Evolutionary conservation across 2,797 vertebrate genomes (phyloP).

Genomic region (Danio tinwini): DNA sequence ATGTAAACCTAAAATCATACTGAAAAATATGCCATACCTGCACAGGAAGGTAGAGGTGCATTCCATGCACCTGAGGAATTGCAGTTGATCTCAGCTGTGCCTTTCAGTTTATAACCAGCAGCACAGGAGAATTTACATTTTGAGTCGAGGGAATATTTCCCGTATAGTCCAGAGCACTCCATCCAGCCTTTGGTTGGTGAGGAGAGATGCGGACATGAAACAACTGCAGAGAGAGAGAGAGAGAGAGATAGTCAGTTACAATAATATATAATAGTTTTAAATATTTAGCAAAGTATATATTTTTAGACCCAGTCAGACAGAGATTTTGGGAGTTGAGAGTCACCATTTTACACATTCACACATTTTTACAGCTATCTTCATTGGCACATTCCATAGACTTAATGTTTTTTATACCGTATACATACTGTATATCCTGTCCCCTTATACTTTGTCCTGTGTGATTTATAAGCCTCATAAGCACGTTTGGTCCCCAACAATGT

Average conservation of each 20-base stretch:
- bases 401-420: too few species aligned
- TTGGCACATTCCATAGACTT: too few species aligned
- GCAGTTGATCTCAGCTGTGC: constrained; percentile 39
- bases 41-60: constrained; percentile 29
- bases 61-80: constrained; percentile 40
- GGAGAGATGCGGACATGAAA: constrained; percentile 10
- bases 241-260: background rate
- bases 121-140: constrained; percentile 37
- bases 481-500: too few species aligned
- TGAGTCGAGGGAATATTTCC: constrained; percentile 36
- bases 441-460: too few species aligned
- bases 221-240: background rate
- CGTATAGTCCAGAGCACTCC: constrained; percentile 30
- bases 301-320: too few species aligned
- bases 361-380: too few species aligned
- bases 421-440: too few species aligned
- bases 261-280: too few species aligned
- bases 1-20: background rate
- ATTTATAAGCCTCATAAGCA: too few species aligned
- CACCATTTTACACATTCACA: too few species aligned
- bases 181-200: background rate
- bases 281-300: too few species aligned
- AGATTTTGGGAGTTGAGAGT: too few species aligned
- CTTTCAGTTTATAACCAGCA: constrained; percentile 27
- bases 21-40: constrained; percentile 1